Conservation (phyloP, 2,113 vertebrate species). For the Caretta caretta region DNA sequence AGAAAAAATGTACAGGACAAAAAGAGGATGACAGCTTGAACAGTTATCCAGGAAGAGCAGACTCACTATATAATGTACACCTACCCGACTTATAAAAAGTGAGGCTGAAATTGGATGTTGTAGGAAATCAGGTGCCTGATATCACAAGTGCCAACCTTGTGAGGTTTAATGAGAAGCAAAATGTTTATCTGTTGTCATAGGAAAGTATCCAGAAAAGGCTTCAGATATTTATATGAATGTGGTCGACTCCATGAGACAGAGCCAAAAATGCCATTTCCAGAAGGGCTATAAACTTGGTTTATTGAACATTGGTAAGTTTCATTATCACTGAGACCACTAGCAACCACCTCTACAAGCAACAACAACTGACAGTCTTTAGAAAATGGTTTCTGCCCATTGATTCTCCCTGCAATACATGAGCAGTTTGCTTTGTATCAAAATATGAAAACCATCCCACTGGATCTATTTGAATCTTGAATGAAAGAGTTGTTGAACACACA, state of each 20-base stretch:
- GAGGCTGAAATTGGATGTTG: not conserved
- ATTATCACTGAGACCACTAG: not conserved
- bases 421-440: fast-evolving
- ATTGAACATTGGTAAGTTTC: not conserved
- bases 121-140: not conserved
- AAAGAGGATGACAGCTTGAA: not conserved
- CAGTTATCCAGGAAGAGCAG: not conserved
- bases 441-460: not conserved
- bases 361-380: not conserved
- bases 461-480: not conserved
- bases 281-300: not conserved
- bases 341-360: not conserved
- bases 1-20: not conserved
- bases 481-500: not conserved
- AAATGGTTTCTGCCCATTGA: not conserved
- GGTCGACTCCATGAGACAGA: not conserved
- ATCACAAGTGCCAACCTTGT: not conserved
- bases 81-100: not conserved
- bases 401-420: not conserved
- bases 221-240: not conserved
- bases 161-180: not conserved
- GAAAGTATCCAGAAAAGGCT: not conserved
- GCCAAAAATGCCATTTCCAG: not conserved
- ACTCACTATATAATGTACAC: not conserved
- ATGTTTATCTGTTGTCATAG: not conserved